phyloP scores from a whole-genome alignment of 2,797 vertebrate genomes.

The Cryptoblepharus egeriae region DNA sequence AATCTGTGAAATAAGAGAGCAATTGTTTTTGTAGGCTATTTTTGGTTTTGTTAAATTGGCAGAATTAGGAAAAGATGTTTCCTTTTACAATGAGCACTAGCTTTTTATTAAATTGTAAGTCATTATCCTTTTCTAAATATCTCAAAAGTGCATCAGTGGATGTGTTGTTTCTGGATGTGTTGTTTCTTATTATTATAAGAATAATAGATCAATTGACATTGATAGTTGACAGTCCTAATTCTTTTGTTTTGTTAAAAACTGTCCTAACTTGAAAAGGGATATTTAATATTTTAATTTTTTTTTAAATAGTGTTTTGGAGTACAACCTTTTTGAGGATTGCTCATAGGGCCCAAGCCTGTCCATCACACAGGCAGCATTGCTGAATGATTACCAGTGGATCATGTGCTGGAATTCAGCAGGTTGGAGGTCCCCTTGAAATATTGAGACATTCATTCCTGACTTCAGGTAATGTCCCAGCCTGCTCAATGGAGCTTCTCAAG shows the following conservation, averaged over 20 bases:
- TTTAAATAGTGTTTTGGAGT: not conserved
- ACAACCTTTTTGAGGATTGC: not conserved
- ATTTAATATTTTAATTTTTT: too few relatives aligned
- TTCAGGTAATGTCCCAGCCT: too few relatives aligned
- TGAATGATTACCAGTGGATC: too few relatives aligned
- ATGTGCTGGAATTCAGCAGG: too few relatives aligned
- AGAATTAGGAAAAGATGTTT: not conserved
- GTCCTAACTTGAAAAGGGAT: not conserved
- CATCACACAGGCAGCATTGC: too few relatives aligned
- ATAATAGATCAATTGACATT: not conserved
- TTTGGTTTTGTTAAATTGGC: not conserved
- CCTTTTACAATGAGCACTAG: not conserved
- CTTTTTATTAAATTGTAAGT: not conserved
- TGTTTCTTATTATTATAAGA: too few relatives aligned
- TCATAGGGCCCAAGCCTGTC: too few relatives aligned
- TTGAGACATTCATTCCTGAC: too few relatives aligned
- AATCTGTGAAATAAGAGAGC: not conserved
- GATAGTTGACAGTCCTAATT: not conserved
- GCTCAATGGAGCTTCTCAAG: too few relatives aligned
- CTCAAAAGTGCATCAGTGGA: not conserved
- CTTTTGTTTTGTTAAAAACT: not conserved
- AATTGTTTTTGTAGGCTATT: not conserved
- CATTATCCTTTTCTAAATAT: not conserved
- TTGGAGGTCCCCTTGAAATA: too few relatives aligned
- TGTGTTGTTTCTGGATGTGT: too few relatives aligned